These are phyloP conservation scores for Anolis carolinensis DNA, from an alignment of 2,113 vertebrate species.

Conservation along the genomic window DNA sequence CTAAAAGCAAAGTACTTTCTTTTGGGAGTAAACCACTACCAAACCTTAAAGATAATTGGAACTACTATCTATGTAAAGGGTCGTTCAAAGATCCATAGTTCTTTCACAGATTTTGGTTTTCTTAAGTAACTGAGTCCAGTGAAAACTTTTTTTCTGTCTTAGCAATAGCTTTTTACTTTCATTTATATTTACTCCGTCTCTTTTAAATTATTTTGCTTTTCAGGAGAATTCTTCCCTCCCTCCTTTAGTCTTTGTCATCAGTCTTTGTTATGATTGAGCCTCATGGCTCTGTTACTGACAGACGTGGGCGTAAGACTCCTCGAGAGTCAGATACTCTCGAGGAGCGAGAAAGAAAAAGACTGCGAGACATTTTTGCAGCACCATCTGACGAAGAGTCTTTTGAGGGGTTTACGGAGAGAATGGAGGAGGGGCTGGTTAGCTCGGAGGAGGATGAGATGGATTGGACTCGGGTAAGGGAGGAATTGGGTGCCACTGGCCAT, in stretches of 20 bases:
- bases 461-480: too few relatives aligned
- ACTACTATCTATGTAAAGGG: conserved; percentile 2
- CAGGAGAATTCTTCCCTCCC: background rate
- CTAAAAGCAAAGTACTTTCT: background rate
- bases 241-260: background rate
- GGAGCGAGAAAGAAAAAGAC: too few relatives aligned
- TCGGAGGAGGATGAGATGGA: too few relatives aligned
- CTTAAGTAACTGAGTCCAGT: background rate
- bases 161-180: background rate
- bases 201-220: background rate
- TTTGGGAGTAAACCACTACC: conserved; percentile 3
- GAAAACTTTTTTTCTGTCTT: background rate
- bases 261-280: too few relatives aligned
- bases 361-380: too few relatives aligned
- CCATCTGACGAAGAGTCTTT: too few relatives aligned
- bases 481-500: too few relatives aligned
- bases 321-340: too few relatives aligned
- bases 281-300: too few relatives aligned
- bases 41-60: conserved; percentile 20
- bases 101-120: background rate
- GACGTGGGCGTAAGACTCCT: too few relatives aligned
- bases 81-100: background rate
- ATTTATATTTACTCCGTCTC: background rate
- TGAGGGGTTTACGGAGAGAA: too few relatives aligned
- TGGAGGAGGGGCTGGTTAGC: too few relatives aligned